Percentiles rank a stretch among this genome's conserved stretches.
Evolutionary conservation across 2,113 vertebrate species (phyloP).

Genomic region (Excalfactoria chinensis): DNA sequence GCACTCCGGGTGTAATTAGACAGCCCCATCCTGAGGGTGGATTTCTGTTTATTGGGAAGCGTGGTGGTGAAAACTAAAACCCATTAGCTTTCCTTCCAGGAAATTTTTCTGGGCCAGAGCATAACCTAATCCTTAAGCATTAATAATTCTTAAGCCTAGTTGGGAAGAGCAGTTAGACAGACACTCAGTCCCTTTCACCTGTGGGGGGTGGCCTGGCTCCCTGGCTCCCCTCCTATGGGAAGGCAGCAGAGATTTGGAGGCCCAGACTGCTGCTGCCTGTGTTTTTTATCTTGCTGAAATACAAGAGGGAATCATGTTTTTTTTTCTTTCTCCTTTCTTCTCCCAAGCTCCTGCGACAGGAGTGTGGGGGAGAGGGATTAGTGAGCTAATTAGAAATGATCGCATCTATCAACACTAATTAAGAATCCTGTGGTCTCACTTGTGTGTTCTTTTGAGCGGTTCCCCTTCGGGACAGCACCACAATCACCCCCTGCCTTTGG

Average conservation of each 20-base stretch:
- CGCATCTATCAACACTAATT: conserved; percentile 85
- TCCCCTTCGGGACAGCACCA: conserved; percentile 65
- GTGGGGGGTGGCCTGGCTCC: not conserved
- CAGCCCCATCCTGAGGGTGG: conserved; percentile 35
- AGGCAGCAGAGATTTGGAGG: not conserved
- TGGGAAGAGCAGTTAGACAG: not conserved
- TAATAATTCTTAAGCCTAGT: not conserved
- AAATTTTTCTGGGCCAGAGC: conserved; percentile 18
- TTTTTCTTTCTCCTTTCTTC: not conserved
- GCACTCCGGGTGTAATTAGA: conserved; percentile 29
- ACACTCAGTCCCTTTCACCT: fast-evolving
- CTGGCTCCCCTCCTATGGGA: not conserved
- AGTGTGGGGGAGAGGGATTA: conserved; percentile 76
- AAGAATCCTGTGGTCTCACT: conserved; percentile 75
- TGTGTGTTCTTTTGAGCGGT: conserved; percentile 78
- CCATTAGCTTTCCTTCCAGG: conserved; percentile 36
- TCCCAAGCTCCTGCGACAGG: not conserved
- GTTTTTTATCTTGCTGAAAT: conserved; percentile 41
- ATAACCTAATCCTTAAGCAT: not conserved
- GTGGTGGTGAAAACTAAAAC: conserved; percentile 5
- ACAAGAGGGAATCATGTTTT: not conserved
- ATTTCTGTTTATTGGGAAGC: not conserved
- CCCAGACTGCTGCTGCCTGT: not conserved
- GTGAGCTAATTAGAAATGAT: conserved; percentile 88
- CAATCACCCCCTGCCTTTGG: conserved; percentile 71